Conservation (phyloP, 2,888 invertebrate genomes). For the Rosalia funebris region DNA sequence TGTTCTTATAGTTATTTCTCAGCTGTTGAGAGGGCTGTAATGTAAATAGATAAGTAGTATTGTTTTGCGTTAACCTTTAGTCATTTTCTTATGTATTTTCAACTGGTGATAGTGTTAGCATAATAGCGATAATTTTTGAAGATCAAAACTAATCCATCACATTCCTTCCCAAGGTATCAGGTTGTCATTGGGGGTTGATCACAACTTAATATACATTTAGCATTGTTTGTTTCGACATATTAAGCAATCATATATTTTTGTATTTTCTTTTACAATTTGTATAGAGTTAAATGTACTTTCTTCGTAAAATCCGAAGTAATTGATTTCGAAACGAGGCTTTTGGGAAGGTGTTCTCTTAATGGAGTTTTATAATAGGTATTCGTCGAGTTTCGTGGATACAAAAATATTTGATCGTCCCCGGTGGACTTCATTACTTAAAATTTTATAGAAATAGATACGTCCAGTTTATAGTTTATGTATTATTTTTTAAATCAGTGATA, state of each 20-base stretch:
- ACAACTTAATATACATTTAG: slow-evolving; percentile 7
- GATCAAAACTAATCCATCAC: slow-evolving; percentile 30
- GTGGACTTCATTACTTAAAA: slow-evolving; percentile 38
- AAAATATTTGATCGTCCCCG: slow-evolving; percentile 21
- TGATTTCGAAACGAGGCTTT: neutral
- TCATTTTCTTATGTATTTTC: slow-evolving; percentile 32
- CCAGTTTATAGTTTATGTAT: slow-evolving; percentile 32
- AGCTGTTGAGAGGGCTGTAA: slow-evolving; percentile 43
- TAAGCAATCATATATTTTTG: slow-evolving; percentile 9
- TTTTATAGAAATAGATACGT: slow-evolving; percentile 33
- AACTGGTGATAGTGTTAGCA: slow-evolving; percentile 42
- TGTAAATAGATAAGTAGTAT: slow-evolving; percentile 40
- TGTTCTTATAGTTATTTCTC: slow-evolving; percentile 39
- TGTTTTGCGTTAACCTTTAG: slow-evolving; percentile 14
- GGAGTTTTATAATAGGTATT: slow-evolving; percentile 21
- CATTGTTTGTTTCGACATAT: neutral
- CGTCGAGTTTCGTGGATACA: neutral
- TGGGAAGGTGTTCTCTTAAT: slow-evolving; percentile 1
- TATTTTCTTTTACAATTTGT: slow-evolving; percentile 5
- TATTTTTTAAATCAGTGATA: slow-evolving; percentile 29
- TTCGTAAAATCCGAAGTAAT: slow-evolving; percentile 4
- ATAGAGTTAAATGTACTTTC: neutral
- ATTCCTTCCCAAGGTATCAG: slow-evolving; percentile 29
- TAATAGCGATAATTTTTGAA: slow-evolving; percentile 20
- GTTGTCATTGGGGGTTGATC: slow-evolving; percentile 28